These are phyloP conservation scores for Hipposideros larvatus DNA, from an alignment of 2,797 vertebrate species.

Conservation along the genomic window DNA sequence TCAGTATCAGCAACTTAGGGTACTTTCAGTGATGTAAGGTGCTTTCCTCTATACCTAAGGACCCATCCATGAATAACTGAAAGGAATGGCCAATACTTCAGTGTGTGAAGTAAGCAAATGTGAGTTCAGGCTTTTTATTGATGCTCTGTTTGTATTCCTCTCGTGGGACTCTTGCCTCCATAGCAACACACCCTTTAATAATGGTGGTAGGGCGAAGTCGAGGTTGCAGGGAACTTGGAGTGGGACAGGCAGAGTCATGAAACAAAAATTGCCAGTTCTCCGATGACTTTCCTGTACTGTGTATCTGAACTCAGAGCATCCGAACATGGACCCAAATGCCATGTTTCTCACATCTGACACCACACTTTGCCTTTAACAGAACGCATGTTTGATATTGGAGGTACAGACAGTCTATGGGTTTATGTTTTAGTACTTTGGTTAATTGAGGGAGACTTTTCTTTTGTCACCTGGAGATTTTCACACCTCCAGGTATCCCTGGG, in stretches of 20 bases:
- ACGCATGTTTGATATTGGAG: neutral
- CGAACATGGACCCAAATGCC: neutral
- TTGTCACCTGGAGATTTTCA: neutral
- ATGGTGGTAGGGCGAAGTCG: neutral
- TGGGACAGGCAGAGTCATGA: neutral
- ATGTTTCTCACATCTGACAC: neutral
- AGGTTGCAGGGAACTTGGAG: neutral
- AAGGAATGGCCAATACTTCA: constrained; percentile 3
- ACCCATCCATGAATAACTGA: neutral
- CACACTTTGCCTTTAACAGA: neutral
- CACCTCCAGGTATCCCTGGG: neutral
- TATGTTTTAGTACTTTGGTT: neutral
- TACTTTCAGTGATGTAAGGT: neutral
- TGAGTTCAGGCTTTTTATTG: neutral
- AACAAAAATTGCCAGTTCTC: neutral
- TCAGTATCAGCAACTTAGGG: neutral
- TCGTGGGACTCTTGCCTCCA: neutral
- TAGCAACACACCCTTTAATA: neutral
- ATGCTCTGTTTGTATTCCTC: neutral
- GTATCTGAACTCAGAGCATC: neutral
- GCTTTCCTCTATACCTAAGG: neutral
- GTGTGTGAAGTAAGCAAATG: neutral
- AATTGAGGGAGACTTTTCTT: neutral
- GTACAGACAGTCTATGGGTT: neutral
- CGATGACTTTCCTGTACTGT: neutral